phyloP scores from a whole-genome alignment of 1,140 invertebrate species.

The Caenorhabditis briggsae region DNA sequence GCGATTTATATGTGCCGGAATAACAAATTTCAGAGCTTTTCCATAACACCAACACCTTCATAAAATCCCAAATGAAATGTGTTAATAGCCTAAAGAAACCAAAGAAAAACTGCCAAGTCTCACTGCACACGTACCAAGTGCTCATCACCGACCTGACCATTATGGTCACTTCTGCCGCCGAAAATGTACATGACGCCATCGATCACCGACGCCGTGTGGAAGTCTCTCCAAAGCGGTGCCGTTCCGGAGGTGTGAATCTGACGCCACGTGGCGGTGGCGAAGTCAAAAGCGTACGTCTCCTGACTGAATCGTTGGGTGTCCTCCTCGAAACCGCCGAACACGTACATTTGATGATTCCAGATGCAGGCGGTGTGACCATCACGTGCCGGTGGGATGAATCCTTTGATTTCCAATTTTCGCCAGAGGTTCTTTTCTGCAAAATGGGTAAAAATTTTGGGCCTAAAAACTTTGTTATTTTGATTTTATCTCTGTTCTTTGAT shows the following conservation, averaged over 20 bases:
- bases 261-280: slow-evolving; percentile 84
- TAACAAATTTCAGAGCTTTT: too few relatives aligned
- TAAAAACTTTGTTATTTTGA: not conserved
- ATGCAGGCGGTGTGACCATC: slow-evolving; percentile 92
- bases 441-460: not conserved
- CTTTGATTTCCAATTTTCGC: slow-evolving; percentile 82
- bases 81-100: not conserved
- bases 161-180: slow-evolving; percentile 84
- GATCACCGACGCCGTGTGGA: slow-evolving; percentile 87
- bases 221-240: slow-evolving; percentile 86
- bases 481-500: not conserved
- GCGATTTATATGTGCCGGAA: too few relatives aligned
- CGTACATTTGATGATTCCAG: slow-evolving; percentile 87
- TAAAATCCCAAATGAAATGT: too few relatives aligned
- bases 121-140: slow-evolving; percentile 84
- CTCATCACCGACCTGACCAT: slow-evolving; percentile 81
- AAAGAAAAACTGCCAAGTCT: slow-evolving; percentile 79
- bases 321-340: slow-evolving; percentile 88
- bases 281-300: slow-evolving; percentile 85
- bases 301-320: slow-evolving; percentile 85
- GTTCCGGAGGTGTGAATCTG: slow-evolving; percentile 6
- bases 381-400: slow-evolving; percentile 84
- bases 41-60: too few relatives aligned
- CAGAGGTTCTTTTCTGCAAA: slow-evolving; percentile 82
- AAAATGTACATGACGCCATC: slow-evolving; percentile 87